Conservation (phyloP, 92 coral and sea anemone species). For the Epizoanthus fatuus region DNA sequence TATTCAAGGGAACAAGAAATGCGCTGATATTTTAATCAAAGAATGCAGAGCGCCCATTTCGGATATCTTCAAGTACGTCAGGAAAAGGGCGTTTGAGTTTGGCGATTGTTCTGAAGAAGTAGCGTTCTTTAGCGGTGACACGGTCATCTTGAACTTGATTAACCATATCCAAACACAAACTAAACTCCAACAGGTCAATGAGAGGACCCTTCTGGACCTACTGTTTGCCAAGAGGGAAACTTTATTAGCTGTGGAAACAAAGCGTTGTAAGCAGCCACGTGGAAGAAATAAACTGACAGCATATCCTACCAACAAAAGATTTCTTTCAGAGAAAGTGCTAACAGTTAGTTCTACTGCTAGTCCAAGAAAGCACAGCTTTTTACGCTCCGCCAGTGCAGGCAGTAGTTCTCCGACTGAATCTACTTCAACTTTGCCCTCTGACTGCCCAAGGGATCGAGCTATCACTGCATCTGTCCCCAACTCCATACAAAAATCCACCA, state of each 20-base stretch:
- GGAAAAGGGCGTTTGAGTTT: slow-evolving; percentile 25
- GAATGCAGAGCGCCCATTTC: slow-evolving; percentile 72
- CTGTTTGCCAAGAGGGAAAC: slow-evolving; percentile 80
- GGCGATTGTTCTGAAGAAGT: neutral
- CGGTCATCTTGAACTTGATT: slow-evolving; percentile 5
- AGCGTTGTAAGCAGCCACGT: slow-evolving; percentile 8
- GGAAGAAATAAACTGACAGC: neutral
- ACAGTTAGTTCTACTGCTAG: neutral
- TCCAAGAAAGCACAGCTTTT: neutral
- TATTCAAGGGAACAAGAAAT: slow-evolving; percentile 70
- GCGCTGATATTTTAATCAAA: slow-evolving; percentile 75
- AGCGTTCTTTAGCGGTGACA: slow-evolving; percentile 6
- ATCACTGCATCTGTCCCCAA: neutral
- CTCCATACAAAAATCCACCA: neutral
- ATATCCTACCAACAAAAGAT: neutral
- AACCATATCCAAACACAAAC: slow-evolving; percentile 18
- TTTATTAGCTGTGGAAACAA: slow-evolving; percentile 8
- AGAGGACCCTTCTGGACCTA: slow-evolving; percentile 67
- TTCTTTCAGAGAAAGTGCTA: neutral
- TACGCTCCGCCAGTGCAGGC: neutral
- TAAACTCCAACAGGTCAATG: slow-evolving; percentile 44
- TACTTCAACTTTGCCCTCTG: neutral
- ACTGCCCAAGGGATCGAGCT: neutral
- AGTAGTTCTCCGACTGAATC: neutral
- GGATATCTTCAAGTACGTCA: slow-evolving; percentile 72